Evolutionary conservation across 2,113 vertebrate genomes (phyloP).

Genomic region (Sardina pilchardus): DNA sequence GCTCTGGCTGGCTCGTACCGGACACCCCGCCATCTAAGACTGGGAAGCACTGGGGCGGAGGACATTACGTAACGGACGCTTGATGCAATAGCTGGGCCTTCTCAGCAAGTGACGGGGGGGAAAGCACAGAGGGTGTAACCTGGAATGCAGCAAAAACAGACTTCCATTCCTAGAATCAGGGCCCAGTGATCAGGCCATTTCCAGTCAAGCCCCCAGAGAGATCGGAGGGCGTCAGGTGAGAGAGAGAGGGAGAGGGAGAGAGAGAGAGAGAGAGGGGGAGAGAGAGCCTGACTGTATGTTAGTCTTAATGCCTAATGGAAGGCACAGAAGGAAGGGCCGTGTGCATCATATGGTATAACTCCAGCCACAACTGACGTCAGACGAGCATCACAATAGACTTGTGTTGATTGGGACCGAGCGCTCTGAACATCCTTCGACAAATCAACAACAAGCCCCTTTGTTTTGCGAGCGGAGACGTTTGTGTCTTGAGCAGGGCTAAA

Average conservation of each 20-base stretch:
- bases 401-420: not conserved
- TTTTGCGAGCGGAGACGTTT: not conserved
- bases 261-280: not conserved
- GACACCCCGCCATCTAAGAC: not conserved
- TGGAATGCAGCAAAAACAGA: slow-evolving; percentile 67
- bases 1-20: not conserved
- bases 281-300: not conserved
- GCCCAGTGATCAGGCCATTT: slow-evolving; percentile 40
- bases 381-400: not conserved
- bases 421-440: not conserved
- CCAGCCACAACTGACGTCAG: not conserved
- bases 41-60: slow-evolving; percentile 15
- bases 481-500: not conserved
- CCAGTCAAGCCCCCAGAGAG: slow-evolving; percentile 37
- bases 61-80: slow-evolving; percentile 54
- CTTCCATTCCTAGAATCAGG: slow-evolving; percentile 29
- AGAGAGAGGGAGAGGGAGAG: not conserved
- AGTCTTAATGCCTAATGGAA: not conserved
- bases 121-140: slow-evolving; percentile 66
- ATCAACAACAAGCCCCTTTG: not conserved
- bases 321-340: not conserved
- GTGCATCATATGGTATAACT: not conserved
- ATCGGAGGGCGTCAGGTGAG: slow-evolving; percentile 19
- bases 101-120: slow-evolving; percentile 49
- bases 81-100: slow-evolving; percentile 59